Evolutionary conservation across 2,797 vertebrate genomes (phyloP).

Genomic region (Acanthiza pusilla): DNA sequence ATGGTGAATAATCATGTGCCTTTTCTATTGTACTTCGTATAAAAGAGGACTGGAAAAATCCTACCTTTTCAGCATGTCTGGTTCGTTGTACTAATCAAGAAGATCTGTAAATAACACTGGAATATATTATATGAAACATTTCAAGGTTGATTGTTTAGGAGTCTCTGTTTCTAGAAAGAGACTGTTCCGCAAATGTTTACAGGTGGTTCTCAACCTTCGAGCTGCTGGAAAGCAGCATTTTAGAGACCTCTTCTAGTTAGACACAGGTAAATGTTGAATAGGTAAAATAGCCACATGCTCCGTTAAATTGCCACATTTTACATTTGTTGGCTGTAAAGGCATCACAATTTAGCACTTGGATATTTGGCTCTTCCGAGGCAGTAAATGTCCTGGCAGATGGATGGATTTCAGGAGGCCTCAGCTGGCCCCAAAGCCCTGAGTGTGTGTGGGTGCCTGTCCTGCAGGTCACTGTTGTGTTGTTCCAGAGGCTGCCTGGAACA

Average conservation of each 20-base stretch:
- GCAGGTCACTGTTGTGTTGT: neutral
- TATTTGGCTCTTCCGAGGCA: neutral
- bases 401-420: neutral
- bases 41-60: constrained; percentile 76
- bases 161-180: constrained; percentile 25
- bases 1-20: constrained; percentile 86
- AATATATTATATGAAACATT: constrained; percentile 3
- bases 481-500: neutral
- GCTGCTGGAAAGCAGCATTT: constrained; percentile 41
- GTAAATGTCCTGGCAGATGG: neutral
- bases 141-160: constrained; percentile 38
- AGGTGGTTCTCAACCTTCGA: constrained; percentile 50
- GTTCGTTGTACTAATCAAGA: constrained; percentile 72
- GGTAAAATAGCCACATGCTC: constrained; percentile 23
- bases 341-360: neutral
- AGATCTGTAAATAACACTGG: constrained; percentile 50
- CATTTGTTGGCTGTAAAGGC: neutral
- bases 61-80: constrained; percentile 83
- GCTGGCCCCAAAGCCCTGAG: neutral
- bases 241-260: constrained; percentile 44
- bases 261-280: constrained; percentile 35
- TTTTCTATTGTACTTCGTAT: constrained; percentile 82
- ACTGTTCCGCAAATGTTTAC: constrained; percentile 42
- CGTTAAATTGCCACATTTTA: constrained; percentile 8
- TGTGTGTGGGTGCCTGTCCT: neutral